These are phyloP conservation scores for Tricholauxania praeusta DNA, from an alignment of 2,888 invertebrate genomes.

Conservation along the genomic window DNA sequence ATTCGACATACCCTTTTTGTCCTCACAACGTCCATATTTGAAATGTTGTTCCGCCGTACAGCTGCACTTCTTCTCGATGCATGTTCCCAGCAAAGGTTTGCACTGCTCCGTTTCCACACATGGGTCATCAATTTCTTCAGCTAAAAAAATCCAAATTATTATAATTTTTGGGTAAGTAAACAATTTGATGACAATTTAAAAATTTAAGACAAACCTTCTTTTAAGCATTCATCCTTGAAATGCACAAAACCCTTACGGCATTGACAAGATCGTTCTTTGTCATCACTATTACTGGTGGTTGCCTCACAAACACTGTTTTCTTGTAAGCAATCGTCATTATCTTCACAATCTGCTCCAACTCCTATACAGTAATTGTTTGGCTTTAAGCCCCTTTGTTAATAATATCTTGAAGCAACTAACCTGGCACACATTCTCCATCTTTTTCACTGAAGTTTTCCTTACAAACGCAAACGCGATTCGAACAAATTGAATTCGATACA, in stretches of 20 bases:
- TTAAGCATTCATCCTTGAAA: conserved; percentile 63
- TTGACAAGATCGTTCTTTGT: conserved; percentile 57
- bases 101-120: conserved; percentile 66
- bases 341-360: conserved; percentile 59
- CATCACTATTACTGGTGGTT: conserved; percentile 49
- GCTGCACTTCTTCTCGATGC: conserved; percentile 60
- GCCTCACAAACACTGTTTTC: conserved; percentile 57
- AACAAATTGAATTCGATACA: conserved; percentile 60
- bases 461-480: conserved; percentile 61
- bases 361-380: conserved; percentile 46
- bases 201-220: conserved; percentile 56
- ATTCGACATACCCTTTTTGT: conserved; percentile 55
- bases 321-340: conserved; percentile 56
- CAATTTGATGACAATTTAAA: neutral
- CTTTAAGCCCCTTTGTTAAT: neutral
- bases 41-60: conserved; percentile 61
- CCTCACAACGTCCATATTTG: conserved; percentile 59
- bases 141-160: conserved; percentile 44
- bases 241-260: conserved; percentile 65
- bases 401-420: conserved; percentile 43
- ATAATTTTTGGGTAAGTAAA: neutral
- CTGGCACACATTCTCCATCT: conserved; percentile 58
- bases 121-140: conserved; percentile 60
- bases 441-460: conserved; percentile 55
- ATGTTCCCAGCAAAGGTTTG: conserved; percentile 63